Evolutionary conservation across 2,888 invertebrate genomes (phyloP).

Genomic region (Fabriciana adippe): DNA sequence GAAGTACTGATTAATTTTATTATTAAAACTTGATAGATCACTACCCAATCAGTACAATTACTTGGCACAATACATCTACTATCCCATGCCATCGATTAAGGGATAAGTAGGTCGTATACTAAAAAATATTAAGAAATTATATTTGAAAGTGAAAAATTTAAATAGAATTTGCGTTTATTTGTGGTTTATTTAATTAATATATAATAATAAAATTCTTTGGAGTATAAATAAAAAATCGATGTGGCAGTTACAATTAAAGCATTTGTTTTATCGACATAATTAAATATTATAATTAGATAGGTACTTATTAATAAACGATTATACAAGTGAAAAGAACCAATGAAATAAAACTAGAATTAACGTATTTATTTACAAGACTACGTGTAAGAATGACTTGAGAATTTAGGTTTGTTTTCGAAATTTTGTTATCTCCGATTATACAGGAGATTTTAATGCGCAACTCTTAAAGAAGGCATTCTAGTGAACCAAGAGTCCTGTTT

Average conservation of each 20-base stretch:
- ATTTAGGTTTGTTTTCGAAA: constrained; percentile 4
- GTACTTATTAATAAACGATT: constrained; percentile 17
- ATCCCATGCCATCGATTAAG: constrained; percentile 59
- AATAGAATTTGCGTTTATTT: constrained; percentile 1
- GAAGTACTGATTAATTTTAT: background rate
- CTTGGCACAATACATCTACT: constrained; percentile 67
- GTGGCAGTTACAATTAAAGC: constrained; percentile 32
- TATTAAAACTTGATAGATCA: constrained; percentile 40
- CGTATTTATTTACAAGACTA: constrained; percentile 36
- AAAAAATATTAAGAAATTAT: constrained; percentile 31
- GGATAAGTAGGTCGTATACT: constrained; percentile 64
- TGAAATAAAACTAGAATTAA: constrained; percentile 27
- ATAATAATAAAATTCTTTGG: constrained; percentile 36
- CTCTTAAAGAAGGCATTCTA: constrained; percentile 76
- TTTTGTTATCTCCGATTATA: background rate
- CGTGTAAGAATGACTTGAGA: constrained; percentile 30
- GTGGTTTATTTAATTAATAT: constrained; percentile 16
- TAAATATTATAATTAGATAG: constrained; percentile 21
- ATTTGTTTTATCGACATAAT: constrained; percentile 23
- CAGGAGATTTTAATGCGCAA: constrained; percentile 51
- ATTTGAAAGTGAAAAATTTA: background rate
- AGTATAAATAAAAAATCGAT: constrained; percentile 22
- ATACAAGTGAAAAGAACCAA: constrained; percentile 21
- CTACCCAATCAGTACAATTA: constrained; percentile 33
- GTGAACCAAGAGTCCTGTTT: constrained; percentile 80